Base-by-base conservation (phyloP, 37 sponge, comb jelly and placozoan species). In the Bolinopsis microptera region DNA sequence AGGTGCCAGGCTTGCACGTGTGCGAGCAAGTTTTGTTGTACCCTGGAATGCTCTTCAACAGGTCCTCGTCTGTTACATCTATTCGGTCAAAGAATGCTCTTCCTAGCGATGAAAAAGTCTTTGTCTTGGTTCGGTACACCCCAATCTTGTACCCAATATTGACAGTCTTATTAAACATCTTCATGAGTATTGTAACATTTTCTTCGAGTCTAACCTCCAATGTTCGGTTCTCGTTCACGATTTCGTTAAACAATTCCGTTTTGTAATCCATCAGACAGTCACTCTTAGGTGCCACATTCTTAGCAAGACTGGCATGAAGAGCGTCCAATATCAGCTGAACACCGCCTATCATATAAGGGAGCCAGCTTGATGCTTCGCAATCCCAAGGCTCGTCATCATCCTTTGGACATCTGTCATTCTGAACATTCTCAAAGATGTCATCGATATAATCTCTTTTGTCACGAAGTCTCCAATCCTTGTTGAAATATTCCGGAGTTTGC, bases 161-260 rank as follows among this genome's bases (percentile, higher is more conserved):
- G 36, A 86, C n/a, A 24, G 90, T 86, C 90, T 40, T 86, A 48
- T 86, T 86, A 9, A 2, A n/a, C 3, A 86, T 16, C 18, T 13
- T 48, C 9, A 48, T 13, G 13, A 13, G 61, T 13, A 48, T 48
- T 13, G 61, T 48, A 5, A 48, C 61, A 48, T 48, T 48, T 48
- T 48, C 61, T 48, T 48, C 61, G 13, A 48, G 61, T 5, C 36
- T 38, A 24, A 86, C n/a, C 0, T 40, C 28, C 0, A 86, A 1
- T 22, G 90, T 86, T 13, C 80, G 34, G 18, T 77, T 32, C 33
- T 86, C 90, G 22, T 27, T 39, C 2, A 40, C 25, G 34, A 86
- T 86, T 27, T 28, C 35, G 0, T 40, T 5, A 27, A 36, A 86
- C 26, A 86, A 0, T 16, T 86, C 90, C 9, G 13, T 39, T 27